A percentile compares a stretch with the other conserved stretches of the same genome.
phyloP scores from a whole-genome alignment of 2,113 vertebrate species.

The Pandion haliaetus region DNA sequence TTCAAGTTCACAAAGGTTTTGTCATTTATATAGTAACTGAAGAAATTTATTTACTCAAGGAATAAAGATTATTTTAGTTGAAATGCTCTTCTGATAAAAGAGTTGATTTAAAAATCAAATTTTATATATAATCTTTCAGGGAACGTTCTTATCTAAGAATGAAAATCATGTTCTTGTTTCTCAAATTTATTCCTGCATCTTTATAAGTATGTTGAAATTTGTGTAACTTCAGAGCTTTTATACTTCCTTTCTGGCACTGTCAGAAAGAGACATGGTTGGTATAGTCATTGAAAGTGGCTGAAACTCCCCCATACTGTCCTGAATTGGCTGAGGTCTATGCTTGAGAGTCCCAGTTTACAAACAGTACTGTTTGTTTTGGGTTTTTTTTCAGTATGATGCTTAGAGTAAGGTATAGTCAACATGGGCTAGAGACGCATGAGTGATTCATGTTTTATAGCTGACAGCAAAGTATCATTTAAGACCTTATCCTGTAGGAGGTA shows the following conservation, averaged over 20 bases:
- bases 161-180: neutral
- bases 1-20: neutral
- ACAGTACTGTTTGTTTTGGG: neutral
- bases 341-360: neutral
- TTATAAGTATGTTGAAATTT: neutral
- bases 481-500: neutral
- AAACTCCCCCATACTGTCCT: neutral
- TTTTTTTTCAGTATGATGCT: neutral
- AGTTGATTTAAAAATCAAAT: neutral
- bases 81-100: neutral
- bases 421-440: neutral
- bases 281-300: neutral
- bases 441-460: neutral
- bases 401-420: neutral
- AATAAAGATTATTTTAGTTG: neutral
- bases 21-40: neutral
- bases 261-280: neutral
- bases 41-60: neutral
- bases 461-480: neutral
- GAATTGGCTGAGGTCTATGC: neutral
- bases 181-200: neutral
- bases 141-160: neutral
- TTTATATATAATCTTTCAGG: neutral
- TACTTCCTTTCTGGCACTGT: neutral
- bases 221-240: neutral